Base-by-base conservation (phyloP, 2,888 invertebrate species). In the Agonum fuliginosum region DNA sequence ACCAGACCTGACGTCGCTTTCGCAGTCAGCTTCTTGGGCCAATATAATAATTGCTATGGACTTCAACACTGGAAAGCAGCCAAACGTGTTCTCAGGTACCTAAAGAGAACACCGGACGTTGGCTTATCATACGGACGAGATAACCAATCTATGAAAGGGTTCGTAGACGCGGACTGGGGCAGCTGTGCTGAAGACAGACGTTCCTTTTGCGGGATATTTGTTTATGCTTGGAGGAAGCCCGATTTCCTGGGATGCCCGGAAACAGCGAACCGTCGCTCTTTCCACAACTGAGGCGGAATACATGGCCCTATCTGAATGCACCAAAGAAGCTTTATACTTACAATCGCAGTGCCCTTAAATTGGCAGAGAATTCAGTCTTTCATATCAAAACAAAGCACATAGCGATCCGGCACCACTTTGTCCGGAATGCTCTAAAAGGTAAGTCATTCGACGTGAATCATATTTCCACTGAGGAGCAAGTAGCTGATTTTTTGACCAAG, bases 11-110 rank as follows among this genome's bases (percentile, higher is more conserved):
- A 43, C 5, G 43, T 22, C 2, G 19, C 41, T 0, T 43, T 20
- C 12, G 41, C 69, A 0, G 24, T 22, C 5, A 43, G 43, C 43
- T 20, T 2, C 2, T 12, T 69, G 22, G 43, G 41, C 3, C 67
- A 41, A 22, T 67, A n/a, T 20, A 67, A 20, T 10, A 34, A 30
- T 20, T 67, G 67, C 20, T 67, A n/a, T 12, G 22, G 43, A 10
- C 6, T 12, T 6, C 22, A 41, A 3, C 69, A 70, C 12, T 46
- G 84, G 83, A 79, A 70, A 10, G 83, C 82, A 0, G 83, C 83
- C 0, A 83, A 84, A 67, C 76, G 82, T 1, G 80, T 84, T 0
- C 71, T 85, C 2, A 78, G 83, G 1, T 85, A 85, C 62, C 51
- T 80, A 4, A 80, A 81, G 69, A 78, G 78, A 8, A 78, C 79